These are phyloP conservation scores for Erebia aethiops DNA, from an alignment of 2,888 invertebrate genomes.

Conservation along the genomic window DNA sequence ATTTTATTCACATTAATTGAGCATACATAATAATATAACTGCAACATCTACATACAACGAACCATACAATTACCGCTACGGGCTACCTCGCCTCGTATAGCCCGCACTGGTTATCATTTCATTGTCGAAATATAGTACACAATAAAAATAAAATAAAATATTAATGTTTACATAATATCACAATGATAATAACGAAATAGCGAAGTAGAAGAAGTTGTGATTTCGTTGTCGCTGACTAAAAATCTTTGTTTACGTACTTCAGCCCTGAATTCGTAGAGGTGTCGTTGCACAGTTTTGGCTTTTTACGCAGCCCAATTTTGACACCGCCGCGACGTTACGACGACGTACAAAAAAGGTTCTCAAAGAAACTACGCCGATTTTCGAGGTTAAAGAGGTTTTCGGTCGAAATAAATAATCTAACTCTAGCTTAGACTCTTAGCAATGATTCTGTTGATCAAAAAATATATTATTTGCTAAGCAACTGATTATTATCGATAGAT, in stretches of 20 bases:
- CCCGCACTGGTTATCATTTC: neutral
- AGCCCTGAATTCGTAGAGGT: neutral
- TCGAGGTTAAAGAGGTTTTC: too few relatives aligned
- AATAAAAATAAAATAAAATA: conserved; percentile 17
- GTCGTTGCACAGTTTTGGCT: too few relatives aligned
- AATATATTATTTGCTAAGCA: too few relatives aligned
- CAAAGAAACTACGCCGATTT: too few relatives aligned
- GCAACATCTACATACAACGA: conserved; percentile 20
- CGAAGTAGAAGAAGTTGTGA: neutral
- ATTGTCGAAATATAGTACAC: conserved; percentile 14
- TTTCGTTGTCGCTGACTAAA: conserved; percentile 5
- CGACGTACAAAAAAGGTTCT: too few relatives aligned
- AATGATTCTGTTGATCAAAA: too few relatives aligned
- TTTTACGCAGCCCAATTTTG: too few relatives aligned
- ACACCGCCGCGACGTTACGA: too few relatives aligned
- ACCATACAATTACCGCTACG: conserved; percentile 8
- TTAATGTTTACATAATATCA: conserved; percentile 25
- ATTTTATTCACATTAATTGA: conserved; percentile 25
- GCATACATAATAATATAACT: conserved; percentile 20
- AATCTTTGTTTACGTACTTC: neutral
- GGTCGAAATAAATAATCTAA: too few relatives aligned
- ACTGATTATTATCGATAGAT: too few relatives aligned
- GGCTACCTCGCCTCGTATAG: neutral
- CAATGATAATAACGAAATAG: conserved; percentile 21
- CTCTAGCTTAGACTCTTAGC: too few relatives aligned